A percentile compares a stretch with the other conserved stretches of the same genome.
Evolutionary conservation across 2,888 invertebrate species (phyloP).

Genomic region (Nemotelus pantherinus): DNA sequence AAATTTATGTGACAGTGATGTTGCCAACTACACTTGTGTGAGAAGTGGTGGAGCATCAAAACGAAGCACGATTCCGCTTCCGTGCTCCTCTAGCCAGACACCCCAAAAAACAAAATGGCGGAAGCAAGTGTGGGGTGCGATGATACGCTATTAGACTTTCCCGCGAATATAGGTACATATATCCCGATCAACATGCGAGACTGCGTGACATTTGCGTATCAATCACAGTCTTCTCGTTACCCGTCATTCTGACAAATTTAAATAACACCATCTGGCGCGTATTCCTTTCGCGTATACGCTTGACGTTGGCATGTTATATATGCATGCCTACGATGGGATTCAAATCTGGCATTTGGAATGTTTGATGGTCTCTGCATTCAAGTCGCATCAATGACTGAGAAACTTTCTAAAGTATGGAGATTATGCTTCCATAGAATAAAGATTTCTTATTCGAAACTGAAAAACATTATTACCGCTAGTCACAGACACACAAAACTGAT

Average conservation of each 20-base stretch:
- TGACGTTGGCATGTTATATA: constrained; percentile 17
- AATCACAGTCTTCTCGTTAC: constrained; percentile 51
- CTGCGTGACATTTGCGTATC: constrained; percentile 55
- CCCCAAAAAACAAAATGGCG: constrained; percentile 3
- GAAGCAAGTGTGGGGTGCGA: not conserved
- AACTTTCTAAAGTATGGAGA: no score
- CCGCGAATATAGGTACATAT: constrained; percentile 28
- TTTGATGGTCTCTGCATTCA: not conserved
- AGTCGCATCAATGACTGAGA: no score
- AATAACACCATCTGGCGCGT: constrained; percentile 52
- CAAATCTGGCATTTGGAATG: not conserved
- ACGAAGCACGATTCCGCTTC: constrained; percentile 28
- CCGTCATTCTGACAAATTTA: constrained; percentile 53
- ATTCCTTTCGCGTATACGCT: constrained; percentile 23
- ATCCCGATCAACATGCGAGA: constrained; percentile 54
- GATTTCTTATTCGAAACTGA: no score
- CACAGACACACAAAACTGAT: no score
- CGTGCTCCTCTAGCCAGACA: constrained; percentile 18
- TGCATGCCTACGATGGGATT: not conserved
- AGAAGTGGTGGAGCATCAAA: constrained; percentile 36
- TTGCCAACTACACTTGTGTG: not conserved
- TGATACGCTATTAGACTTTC: constrained; percentile 27
- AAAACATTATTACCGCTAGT: no score
- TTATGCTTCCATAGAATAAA: no score
- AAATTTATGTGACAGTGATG: constrained; percentile 30